Conservation (phyloP, 2,797 vertebrate genomes). For the Crax fasciolata region DNA sequence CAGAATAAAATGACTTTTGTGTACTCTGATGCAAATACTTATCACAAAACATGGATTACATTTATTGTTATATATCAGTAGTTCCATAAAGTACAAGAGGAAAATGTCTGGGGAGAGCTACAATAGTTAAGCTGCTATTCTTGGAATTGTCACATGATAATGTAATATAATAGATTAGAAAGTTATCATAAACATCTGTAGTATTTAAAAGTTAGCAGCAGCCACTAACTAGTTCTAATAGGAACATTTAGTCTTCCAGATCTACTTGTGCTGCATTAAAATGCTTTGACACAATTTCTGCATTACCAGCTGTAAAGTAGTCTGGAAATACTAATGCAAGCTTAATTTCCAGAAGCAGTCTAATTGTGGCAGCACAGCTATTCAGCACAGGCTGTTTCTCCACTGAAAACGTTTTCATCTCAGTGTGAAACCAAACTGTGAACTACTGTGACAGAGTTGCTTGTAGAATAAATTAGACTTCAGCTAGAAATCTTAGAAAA, state of each 20-base stretch:
- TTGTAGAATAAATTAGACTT: background rate
- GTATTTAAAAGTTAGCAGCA: background rate
- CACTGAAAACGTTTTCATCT: background rate
- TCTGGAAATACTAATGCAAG: background rate
- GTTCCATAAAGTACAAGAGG: background rate
- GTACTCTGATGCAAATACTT: background rate
- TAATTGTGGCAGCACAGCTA: background rate
- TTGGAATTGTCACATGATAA: background rate
- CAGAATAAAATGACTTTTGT: background rate
- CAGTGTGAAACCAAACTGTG: background rate
- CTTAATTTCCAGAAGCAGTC: background rate
- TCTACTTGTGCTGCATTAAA: background rate
- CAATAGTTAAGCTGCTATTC: background rate
- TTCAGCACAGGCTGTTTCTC: background rate
- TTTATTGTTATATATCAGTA: background rate
- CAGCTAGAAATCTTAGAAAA: background rate
- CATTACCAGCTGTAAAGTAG: background rate
- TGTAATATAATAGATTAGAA: background rate
- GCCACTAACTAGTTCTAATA: rapidly evolving
- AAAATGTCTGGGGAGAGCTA: background rate
- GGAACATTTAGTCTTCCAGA: background rate
- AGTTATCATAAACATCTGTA: background rate
- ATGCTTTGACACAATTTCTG: background rate
- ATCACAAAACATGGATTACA: background rate
- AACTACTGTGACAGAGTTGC: background rate